phyloP scores from a whole-genome alignment of 2,888 invertebrate species.

The Ophion ventricosus region DNA sequence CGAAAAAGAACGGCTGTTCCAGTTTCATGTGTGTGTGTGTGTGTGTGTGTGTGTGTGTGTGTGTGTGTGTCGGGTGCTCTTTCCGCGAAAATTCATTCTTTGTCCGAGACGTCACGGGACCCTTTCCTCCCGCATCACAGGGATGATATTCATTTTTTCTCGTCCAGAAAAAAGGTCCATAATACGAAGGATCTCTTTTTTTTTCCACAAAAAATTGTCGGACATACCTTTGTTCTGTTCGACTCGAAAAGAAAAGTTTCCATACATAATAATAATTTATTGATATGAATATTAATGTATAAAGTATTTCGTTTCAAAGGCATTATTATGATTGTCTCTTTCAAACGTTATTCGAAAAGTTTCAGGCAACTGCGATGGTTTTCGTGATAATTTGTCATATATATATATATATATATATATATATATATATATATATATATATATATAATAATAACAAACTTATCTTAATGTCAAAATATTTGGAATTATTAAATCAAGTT shows the following conservation, averaged over 20 bases:
- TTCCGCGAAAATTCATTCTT: constrained; percentile 60
- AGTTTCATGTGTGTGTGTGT: constrained; percentile 30
- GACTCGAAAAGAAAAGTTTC: neutral
- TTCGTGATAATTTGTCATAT: neutral
- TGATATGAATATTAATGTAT: too few relatives aligned
- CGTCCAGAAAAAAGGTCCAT: constrained; percentile 22
- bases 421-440: too few relatives aligned
- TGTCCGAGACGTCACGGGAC: constrained; percentile 43
- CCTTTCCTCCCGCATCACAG: constrained; percentile 42
- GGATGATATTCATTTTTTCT: constrained; percentile 24
- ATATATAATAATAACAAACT: too few relatives aligned
- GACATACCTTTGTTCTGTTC: neutral
- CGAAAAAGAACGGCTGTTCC: constrained; percentile 68
- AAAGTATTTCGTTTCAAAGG: neutral
- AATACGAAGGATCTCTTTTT: constrained; percentile 2
- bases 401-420: too few relatives aligned
- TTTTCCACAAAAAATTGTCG: neutral
- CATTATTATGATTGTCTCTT: neutral
- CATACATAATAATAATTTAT: too few relatives aligned
- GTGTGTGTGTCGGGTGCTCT: too few relatives aligned
- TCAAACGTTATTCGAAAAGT: neutral
- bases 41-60: too few relatives aligned
- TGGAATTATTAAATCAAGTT: too few relatives aligned
- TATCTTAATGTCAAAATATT: too few relatives aligned
- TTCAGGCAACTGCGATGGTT: neutral